Base-by-base conservation (phyloP, 2,113 vertebrate genomes). In the Gnathonemus echidnorhynchus region DNA sequence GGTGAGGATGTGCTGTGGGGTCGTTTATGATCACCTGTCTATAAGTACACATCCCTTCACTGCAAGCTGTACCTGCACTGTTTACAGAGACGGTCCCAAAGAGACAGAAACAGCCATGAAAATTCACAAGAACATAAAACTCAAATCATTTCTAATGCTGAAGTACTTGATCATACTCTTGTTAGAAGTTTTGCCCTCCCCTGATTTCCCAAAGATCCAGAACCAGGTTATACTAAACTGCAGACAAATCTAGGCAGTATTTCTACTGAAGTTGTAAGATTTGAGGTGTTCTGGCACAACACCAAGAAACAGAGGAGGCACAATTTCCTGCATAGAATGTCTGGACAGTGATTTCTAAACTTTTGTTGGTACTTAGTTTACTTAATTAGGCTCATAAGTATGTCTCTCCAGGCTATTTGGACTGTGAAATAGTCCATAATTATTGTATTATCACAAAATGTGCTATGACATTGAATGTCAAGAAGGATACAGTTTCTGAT, bases 41-140 rank as follows among this genome's bases (percentile, higher is more conserved):
- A 70, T 70, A 27, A 70, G 66, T 19, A 15, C 11, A 27, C 10
- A 66, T 66, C n/a, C 92, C 74, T 84, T 88, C 74, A 74, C 49
- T 85, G 21, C 85, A 84, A 39, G 48, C 49, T 45, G 80, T 93
- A 90, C 89, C 92, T 91, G 91, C 91, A 88, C 91, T 86, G 93
- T 93, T 93, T 92, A 90, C 53, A 89, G 89, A 93, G 80, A 86
- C 91, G 90, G 91, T 94, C 94, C 93, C 95, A 94, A 95, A 94
- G 88, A 27, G 9, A 86, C 90, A 80, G 52, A 27, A 46, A 66
- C 1, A 46, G 90, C 90, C 62, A 90, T 90, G 66, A 15, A 27
- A 70, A 58, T 58, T 58, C 21, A 5, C 53, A 66, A 66, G 62
- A 31, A 66, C 24, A 11, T 27, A 86, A 91, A 92, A 91, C 93